Percentiles rank a stretch among this genome's conserved stretches.
Conservation (phyloP, 2,888 invertebrate genomes). For the Beris morrisii region DNA sequence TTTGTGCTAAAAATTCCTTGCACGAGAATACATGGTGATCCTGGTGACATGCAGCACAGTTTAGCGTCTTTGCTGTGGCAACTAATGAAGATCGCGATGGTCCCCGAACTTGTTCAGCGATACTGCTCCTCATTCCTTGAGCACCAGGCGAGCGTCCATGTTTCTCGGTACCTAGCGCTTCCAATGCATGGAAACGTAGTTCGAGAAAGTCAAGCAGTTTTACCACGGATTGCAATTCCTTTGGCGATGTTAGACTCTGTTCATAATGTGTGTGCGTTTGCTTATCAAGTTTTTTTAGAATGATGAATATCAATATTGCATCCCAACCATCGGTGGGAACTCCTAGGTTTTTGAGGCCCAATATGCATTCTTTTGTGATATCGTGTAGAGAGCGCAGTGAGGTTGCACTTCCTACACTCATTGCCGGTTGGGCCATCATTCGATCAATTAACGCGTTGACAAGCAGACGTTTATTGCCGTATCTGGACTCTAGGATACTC, state of each 20-base stretch:
- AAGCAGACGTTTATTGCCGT: conserved; percentile 27
- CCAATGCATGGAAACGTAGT: not conserved
- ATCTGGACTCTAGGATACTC: conserved; percentile 28
- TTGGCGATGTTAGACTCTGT: not conserved
- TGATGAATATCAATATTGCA: not conserved
- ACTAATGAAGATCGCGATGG: no score
- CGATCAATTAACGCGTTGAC: conserved; percentile 30
- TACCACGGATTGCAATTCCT: not conserved
- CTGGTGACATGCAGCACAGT: no score
- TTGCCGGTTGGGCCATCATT: not conserved
- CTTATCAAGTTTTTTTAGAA: not conserved
- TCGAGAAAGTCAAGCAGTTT: not conserved
- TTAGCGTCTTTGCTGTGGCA: no score
- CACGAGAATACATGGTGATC: no score
- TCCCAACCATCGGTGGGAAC: not conserved
- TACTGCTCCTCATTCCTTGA: no score
- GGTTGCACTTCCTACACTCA: conserved; percentile 12
- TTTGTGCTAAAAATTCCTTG: no score
- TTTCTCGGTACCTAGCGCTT: no score
- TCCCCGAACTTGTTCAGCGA: no score
- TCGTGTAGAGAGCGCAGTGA: conserved; percentile 2
- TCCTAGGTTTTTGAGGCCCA: not conserved
- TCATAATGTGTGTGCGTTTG: not conserved
- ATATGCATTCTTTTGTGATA: conserved; percentile 2
- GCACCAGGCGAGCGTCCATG: no score